Evolutionary conservation across 1,140 invertebrate species (phyloP).

Genomic region (Eufriesea mexicana): DNA sequence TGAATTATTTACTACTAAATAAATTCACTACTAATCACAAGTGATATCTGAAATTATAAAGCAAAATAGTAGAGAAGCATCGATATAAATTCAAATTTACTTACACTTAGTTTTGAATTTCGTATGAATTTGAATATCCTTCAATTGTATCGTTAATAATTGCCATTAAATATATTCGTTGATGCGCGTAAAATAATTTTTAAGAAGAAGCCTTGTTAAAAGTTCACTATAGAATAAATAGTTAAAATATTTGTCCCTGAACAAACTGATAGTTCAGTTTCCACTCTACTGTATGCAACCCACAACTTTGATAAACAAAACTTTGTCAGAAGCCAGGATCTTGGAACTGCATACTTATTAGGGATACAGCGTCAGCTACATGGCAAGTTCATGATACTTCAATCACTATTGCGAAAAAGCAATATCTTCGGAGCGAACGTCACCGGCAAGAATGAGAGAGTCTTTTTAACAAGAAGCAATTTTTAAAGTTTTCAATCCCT

Average conservation of each 20-base stretch:
- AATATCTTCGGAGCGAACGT: neutral
- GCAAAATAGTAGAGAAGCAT: too few species aligned
- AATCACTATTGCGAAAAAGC: slow-evolving; percentile 3
- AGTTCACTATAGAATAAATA: neutral
- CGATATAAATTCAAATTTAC: too few species aligned
- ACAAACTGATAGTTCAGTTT: neutral
- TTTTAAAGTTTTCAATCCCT: neutral
- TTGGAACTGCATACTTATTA: slow-evolving; percentile 33
- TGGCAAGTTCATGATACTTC: slow-evolving; percentile 11
- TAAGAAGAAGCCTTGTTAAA: neutral
- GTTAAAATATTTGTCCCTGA: neutral
- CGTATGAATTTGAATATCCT: too few species aligned
- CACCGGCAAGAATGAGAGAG: neutral
- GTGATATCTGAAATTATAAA: too few species aligned
- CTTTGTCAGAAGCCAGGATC: neutral
- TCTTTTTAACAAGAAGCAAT: neutral
- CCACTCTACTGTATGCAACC: neutral
- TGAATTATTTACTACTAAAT: too few species aligned
- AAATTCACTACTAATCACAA: too few species aligned
- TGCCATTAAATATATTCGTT: too few species aligned
- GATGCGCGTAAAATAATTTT: too few species aligned
- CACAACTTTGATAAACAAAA: slow-evolving; percentile 27
- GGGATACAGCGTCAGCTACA: neutral
- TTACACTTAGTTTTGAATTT: too few species aligned
- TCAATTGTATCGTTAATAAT: too few species aligned